phyloP scores from a whole-genome alignment of 2,888 invertebrate species.

The Chymomyza amoena region DNA sequence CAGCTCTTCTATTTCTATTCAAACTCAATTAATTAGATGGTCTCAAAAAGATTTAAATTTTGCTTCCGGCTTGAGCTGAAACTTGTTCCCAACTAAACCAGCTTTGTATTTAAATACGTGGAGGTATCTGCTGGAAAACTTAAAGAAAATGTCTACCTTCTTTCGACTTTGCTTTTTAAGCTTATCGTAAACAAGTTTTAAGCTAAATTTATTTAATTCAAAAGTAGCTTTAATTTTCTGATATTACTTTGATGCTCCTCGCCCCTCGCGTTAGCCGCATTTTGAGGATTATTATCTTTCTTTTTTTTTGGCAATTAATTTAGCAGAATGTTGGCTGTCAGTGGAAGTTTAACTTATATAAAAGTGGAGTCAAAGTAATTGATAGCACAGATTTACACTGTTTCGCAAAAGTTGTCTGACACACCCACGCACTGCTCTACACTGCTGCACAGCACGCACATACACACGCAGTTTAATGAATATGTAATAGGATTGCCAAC shows the following conservation, averaged over 20 bases:
- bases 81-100: not conserved
- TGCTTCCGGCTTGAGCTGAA: too few relatives aligned
- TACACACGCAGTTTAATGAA: slow-evolving; percentile 59
- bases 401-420: not conserved
- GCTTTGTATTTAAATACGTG: not conserved
- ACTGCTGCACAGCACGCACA: too few relatives aligned
- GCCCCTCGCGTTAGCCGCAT: too few relatives aligned
- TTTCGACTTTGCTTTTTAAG: not conserved
- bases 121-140: not conserved
- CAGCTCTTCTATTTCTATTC: too few relatives aligned
- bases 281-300: not conserved
- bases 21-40: too few relatives aligned
- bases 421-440: not conserved
- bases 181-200: not conserved
- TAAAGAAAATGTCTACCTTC: not conserved
- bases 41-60: too few relatives aligned
- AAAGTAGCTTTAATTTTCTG: not conserved
- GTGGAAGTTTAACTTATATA: not conserved
- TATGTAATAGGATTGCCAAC: slow-evolving; percentile 54
- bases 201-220: not conserved
- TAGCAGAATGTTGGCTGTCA: not conserved
- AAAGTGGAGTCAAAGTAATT: slow-evolving; percentile 12
- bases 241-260: not conserved
- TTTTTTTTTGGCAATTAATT: not conserved
- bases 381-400: slow-evolving; percentile 10